Conservation (phyloP, 2,888 invertebrate genomes). For the Oscheius sp. region DNA sequence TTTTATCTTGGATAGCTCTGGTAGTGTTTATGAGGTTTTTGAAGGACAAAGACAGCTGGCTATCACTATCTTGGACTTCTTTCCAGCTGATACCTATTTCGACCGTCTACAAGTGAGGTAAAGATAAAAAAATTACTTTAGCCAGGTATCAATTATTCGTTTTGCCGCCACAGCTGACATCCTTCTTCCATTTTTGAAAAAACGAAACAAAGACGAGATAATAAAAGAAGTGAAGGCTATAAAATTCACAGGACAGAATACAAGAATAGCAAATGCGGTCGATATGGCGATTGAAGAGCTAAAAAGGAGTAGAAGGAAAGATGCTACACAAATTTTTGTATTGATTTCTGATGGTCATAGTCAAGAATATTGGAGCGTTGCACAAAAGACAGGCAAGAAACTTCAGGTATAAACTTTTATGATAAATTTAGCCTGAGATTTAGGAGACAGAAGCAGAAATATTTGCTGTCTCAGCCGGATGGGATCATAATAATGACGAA, state of each 20-base stretch:
- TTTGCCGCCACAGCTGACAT: constrained; percentile 51
- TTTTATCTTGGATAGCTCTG: constrained; percentile 59
- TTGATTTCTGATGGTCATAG: constrained; percentile 62
- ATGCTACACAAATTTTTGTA: constrained; percentile 36
- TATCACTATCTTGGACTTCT: constrained; percentile 39
- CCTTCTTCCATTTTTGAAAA: constrained; percentile 36
- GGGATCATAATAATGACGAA: constrained; percentile 52
- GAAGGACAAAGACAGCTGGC: constrained; percentile 51
- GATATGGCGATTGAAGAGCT: constrained; percentile 33
- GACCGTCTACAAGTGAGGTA: constrained; percentile 26
- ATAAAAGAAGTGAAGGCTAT: constrained; percentile 41
- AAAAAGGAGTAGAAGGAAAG: constrained; percentile 10
- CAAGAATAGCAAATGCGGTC: constrained; percentile 56
- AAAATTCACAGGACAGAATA: constrained; percentile 56
- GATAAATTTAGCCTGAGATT: background rate
- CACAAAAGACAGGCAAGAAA: constrained; percentile 40
- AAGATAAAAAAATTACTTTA: background rate
- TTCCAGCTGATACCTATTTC: constrained; percentile 31
- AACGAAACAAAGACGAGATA: constrained; percentile 35
- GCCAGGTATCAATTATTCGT: constrained; percentile 49
- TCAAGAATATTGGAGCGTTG: constrained; percentile 54
- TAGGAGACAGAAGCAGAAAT: constrained; percentile 37
- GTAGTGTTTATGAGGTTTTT: constrained; percentile 52
- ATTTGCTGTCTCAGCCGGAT: constrained; percentile 53
- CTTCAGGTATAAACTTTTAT: constrained; percentile 30